phyloP scores from a whole-genome alignment of 2,113 vertebrate species.

The Xyliphius kryptos region DNA sequence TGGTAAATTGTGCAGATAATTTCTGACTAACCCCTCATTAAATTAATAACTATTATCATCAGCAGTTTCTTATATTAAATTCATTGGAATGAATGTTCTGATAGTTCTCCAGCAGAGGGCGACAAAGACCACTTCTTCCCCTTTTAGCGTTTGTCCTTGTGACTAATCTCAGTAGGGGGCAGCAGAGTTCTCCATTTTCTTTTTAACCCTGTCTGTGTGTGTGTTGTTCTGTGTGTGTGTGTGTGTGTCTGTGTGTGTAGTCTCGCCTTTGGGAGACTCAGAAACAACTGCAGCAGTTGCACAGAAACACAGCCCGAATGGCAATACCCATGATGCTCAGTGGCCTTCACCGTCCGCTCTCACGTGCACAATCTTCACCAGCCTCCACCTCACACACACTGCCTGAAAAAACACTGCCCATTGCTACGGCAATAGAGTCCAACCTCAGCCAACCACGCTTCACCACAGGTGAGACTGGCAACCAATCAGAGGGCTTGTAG shows the following conservation, averaged over 20 bases:
- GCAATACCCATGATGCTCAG: slow-evolving; percentile 55
- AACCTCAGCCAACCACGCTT: slow-evolving; percentile 70
- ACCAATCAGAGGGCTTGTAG: slow-evolving; percentile 37
- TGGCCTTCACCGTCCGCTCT: slow-evolving; percentile 72
- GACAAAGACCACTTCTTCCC: no score
- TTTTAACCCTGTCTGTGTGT: slow-evolving; percentile 14
- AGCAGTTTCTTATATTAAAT: no score
- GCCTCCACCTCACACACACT: slow-evolving; percentile 74
- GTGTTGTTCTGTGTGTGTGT: slow-evolving; percentile 16
- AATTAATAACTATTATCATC: no score
- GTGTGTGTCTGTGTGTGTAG: slow-evolving; percentile 48
- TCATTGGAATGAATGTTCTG: no score
- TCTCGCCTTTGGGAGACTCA: slow-evolving; percentile 83
- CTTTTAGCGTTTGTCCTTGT: no score
- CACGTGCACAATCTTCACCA: slow-evolving; percentile 81
- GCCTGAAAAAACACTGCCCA: slow-evolving; percentile 48
- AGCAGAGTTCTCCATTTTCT: no score
- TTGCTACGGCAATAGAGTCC: slow-evolving; percentile 55
- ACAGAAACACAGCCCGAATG: slow-evolving; percentile 66
- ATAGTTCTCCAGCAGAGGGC: no score
- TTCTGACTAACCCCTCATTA: no score
- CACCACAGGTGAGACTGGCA: slow-evolving; percentile 79
- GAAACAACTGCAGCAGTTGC: slow-evolving; percentile 74
- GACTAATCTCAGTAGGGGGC: no score
- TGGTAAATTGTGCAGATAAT: no score